A percentile compares a stretch with the other conserved stretches of the same genome.
Conservation (phyloP, 2,797 vertebrate species). For the Tapera naevia region DNA sequence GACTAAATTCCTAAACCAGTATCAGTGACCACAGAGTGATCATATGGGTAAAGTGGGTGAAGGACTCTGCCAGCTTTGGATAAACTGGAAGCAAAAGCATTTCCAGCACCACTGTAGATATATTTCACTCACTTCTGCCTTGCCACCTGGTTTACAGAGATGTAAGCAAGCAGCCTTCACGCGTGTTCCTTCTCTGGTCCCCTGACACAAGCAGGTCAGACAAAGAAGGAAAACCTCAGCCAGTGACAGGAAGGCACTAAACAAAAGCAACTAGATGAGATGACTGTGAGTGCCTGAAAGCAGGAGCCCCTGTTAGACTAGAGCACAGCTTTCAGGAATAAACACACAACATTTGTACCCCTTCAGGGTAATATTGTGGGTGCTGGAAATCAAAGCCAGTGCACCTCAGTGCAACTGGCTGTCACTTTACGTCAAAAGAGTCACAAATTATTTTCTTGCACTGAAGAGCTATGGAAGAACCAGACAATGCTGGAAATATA, state of each 20-base stretch:
- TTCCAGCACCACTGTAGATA: neutral
- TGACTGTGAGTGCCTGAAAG: neutral
- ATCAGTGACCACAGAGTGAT: neutral
- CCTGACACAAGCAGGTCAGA: neutral
- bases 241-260: neutral
- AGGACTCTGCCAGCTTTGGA: neutral
- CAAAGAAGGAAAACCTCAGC: neutral
- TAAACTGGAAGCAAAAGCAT: neutral
- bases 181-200: neutral
- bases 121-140: neutral
- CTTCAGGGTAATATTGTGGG: neutral
- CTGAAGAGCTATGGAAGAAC: neutral
- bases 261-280: neutral
- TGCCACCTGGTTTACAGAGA: neutral
- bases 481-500: neutral
- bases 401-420: neutral
- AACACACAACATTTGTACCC: neutral
- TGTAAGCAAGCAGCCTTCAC: neutral
- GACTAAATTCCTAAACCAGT: neutral
- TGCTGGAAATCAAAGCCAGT: neutral
- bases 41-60: neutral
- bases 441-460: neutral
- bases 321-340: neutral
- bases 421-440: neutral
- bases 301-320: neutral